Evolutionary conservation across 1,140 invertebrate species (phyloP).

Genomic region (Papilio machaon): DNA sequence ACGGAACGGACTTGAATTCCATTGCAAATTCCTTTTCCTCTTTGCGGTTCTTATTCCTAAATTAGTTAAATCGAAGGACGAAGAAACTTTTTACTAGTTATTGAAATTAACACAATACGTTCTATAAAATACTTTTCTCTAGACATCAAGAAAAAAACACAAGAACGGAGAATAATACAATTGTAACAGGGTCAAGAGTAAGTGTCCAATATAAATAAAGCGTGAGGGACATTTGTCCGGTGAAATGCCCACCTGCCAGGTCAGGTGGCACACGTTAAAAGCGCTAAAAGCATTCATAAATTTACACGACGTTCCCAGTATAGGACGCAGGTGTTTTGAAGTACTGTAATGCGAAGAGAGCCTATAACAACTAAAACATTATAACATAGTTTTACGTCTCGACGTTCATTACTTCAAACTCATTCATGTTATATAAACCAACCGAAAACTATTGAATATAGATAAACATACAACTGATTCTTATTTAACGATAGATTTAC

Average conservation of each 20-base stretch:
- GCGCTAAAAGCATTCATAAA: constrained; percentile 80
- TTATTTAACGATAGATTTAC: background rate
- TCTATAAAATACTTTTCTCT: background rate
- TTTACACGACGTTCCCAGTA: constrained; percentile 70
- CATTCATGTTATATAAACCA: background rate
- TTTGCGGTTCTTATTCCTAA: constrained; percentile 26
- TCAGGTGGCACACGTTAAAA: constrained; percentile 79
- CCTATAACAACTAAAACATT: constrained; percentile 60
- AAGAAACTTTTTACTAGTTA: constrained; percentile 21
- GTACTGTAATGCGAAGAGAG: constrained; percentile 59
- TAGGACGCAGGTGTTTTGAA: constrained; percentile 71
- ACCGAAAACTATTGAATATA: background rate
- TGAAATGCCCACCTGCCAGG: constrained; percentile 71
- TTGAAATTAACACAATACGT: background rate
- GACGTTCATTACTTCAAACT: constrained; percentile 37
- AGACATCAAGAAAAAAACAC: background rate
- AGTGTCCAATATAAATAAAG: constrained; percentile 71
- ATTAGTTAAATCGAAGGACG: constrained; percentile 24
- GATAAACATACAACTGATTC: background rate
- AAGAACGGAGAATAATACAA: constrained; percentile 6
- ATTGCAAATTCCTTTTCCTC: constrained; percentile 57
- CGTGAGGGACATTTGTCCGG: constrained; percentile 70
- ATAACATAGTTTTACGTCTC: constrained; percentile 43
- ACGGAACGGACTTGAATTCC: constrained; percentile 60
- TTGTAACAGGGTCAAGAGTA: constrained; percentile 60